Evolutionary conservation across 2,888 invertebrate genomes (phyloP).

Genomic region (Sphinx pinastri): DNA sequence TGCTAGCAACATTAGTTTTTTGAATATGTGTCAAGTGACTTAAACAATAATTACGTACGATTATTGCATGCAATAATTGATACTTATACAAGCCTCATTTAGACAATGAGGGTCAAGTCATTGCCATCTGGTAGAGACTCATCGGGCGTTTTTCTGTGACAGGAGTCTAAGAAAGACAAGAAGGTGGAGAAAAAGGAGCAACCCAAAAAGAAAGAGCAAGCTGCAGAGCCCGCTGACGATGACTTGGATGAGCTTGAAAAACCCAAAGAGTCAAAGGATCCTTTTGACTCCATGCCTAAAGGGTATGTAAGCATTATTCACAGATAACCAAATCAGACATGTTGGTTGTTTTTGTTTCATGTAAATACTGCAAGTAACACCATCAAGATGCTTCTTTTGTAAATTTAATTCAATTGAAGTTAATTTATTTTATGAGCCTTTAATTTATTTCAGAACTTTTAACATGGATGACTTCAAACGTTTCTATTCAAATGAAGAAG

Average conservation of each 20-base stretch:
- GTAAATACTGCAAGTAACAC: no score
- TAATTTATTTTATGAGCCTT: no score
- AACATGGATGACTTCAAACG: constrained; percentile 99
- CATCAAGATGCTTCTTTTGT: no score
- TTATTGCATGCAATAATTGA: no score
- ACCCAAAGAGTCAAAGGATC: constrained; percentile 95
- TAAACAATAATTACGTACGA: no score
- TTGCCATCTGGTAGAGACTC: no score
- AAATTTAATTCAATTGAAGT: no score
- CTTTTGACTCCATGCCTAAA: constrained; percentile 95
- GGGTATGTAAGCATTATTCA: constrained; percentile 79
- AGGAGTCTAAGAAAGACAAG: constrained; percentile 71
- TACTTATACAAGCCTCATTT: no score
- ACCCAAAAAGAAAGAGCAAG: constrained; percentile 67
- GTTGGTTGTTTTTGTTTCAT: not conserved
- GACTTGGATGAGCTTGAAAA: constrained; percentile 86
- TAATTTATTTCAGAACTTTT: constrained; percentile 86
- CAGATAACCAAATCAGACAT: not conserved
- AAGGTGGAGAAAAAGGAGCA: constrained; percentile 74
- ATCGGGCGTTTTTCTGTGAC: constrained; percentile 37
- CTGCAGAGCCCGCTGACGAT: constrained; percentile 75
- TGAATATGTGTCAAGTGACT: no score
- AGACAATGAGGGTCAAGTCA: no score
- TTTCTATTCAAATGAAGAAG: constrained; percentile 98
- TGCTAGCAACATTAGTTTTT: no score